Base-by-base conservation (phyloP, 2,888 invertebrate species). In the Ellobium chinense region DNA sequence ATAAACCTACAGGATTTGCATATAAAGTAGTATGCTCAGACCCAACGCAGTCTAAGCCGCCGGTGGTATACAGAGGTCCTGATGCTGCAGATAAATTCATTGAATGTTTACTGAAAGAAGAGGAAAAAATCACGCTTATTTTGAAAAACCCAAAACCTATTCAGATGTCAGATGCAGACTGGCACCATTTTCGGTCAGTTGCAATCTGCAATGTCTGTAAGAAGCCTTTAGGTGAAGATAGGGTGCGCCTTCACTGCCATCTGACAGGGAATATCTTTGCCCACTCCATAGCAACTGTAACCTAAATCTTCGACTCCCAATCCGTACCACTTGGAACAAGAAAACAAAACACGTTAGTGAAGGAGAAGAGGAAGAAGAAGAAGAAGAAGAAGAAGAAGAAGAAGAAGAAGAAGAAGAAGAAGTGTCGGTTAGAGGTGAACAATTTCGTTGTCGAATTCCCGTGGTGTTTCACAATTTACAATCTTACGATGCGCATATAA, bases 401-500 rank as follows among this genome's bases (percentile, higher is more conserved):
- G n/a, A n/a, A n/a, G n/a, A n/a, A n/a, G n/a, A n/a, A n/a, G n/a
- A n/a, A n/a, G n/a, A n/a, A n/a, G n/a, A n/a, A n/a, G n/a, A n/a
- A n/a, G n/a, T n/a, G n/a, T n/a, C n/a, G n/a, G n/a, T n/a, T n/a
- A n/a, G n/a, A n/a, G n/a, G n/a, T n/a, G n/a, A n/a, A n/a, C n/a
- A n/a, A n/a, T n/a, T n/a, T n/a, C n/a, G n/a, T n/a, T n/a, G n/a
- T n/a, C n/a, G n/a, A 18, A 31, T 69, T 7, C 46, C 54, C 3
- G 69, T 69, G 12, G 69, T 69, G 1, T 69, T 69, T 29, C 69
- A 69, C 69, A 69, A 69, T 54, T 54, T 63, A 27, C 54, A 34
- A 27, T 39, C 46, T 18, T 69, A 54, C 14, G 68, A 54, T 29
- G 14, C 7, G 2, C 69, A 29, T 21, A 39, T 69, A 2, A 46